phyloP scores from a whole-genome alignment of 2,797 vertebrate species.

The Anableps anableps region DNA sequence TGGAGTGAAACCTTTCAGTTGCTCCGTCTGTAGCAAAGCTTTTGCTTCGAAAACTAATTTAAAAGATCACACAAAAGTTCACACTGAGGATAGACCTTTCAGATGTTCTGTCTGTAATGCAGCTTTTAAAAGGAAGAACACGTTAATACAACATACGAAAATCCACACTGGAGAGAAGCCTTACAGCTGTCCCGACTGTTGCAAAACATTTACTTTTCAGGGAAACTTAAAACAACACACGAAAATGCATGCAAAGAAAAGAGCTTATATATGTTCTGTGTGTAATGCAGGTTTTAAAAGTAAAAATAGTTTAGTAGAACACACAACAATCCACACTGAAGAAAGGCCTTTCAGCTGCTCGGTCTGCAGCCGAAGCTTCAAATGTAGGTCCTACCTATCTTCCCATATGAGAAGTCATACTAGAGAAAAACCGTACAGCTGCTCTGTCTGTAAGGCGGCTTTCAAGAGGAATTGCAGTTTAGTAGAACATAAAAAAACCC shows the following conservation, averaged over 20 bases:
- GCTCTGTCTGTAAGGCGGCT: not conserved
- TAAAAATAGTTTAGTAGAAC: not conserved
- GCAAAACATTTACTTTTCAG: not conserved
- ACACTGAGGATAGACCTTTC: not conserved
- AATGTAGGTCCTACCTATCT: not conserved
- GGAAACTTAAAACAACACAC: not conserved
- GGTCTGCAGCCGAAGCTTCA: not conserved
- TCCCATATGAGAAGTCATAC: not conserved
- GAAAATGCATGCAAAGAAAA: not conserved
- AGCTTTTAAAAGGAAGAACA: not conserved
- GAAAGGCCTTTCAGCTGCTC: not conserved
- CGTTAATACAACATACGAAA: not conserved
- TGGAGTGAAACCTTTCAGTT: not conserved
- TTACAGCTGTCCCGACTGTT: not conserved
- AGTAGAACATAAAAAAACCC: not conserved
- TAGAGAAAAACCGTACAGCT: slow-evolving; percentile 1
- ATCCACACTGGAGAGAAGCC: not conserved
- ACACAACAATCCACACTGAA: not conserved
- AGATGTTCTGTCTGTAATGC: not conserved
- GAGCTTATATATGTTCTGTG: not conserved
- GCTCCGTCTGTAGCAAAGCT: not conserved
- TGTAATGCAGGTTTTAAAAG: not conserved
- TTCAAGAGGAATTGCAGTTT: not conserved
- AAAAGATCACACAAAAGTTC: slow-evolving; percentile 1
- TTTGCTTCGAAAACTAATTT: slow-evolving; percentile 1